A percentile compares a stretch with the other conserved stretches of the same genome.
These are phyloP conservation scores for Sarcophaga variegata DNA, from an alignment of 2,888 invertebrate species.

Conservation along the genomic window DNA sequence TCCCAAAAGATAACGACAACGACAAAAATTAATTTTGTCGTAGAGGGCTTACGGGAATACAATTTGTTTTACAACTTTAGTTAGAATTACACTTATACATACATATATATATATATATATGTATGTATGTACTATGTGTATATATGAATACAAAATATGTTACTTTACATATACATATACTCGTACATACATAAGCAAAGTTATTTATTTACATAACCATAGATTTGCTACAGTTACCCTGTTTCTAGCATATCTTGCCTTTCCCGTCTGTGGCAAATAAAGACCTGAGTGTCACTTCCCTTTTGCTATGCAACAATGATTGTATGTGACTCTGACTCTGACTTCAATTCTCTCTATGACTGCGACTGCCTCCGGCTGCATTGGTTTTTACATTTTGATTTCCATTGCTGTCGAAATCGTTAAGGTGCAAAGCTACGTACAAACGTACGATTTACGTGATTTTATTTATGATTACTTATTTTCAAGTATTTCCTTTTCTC, in stretches of 20 bases:
- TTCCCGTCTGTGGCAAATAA: not conserved
- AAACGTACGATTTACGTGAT: slow-evolving; percentile 50
- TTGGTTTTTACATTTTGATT: not conserved
- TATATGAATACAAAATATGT: no score
- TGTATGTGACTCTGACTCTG: not conserved
- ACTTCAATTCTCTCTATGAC: no score
- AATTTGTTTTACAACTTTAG: not conserved
- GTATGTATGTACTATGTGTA: no score
- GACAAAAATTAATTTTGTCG: not conserved
- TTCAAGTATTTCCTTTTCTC: slow-evolving; percentile 63
- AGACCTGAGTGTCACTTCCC: not conserved
- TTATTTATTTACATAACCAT: not conserved
- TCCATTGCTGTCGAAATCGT: not conserved
- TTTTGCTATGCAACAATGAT: not conserved
- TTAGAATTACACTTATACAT: not conserved
- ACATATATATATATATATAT: not conserved
- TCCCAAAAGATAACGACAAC: not conserved
- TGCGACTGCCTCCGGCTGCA: not conserved
- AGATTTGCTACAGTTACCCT: not conserved
- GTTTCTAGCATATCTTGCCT: not conserved
- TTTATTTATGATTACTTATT: slow-evolving; percentile 65
- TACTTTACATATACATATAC: not conserved
- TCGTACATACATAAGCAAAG: not conserved
- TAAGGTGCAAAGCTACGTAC: not conserved
- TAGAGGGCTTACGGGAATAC: slow-evolving; percentile 4